Evolutionary conservation across 23 tunicate species (phyloP), one percentile per base, ranked within the genome.

Genomic region (Diplosoma virens): DNA sequence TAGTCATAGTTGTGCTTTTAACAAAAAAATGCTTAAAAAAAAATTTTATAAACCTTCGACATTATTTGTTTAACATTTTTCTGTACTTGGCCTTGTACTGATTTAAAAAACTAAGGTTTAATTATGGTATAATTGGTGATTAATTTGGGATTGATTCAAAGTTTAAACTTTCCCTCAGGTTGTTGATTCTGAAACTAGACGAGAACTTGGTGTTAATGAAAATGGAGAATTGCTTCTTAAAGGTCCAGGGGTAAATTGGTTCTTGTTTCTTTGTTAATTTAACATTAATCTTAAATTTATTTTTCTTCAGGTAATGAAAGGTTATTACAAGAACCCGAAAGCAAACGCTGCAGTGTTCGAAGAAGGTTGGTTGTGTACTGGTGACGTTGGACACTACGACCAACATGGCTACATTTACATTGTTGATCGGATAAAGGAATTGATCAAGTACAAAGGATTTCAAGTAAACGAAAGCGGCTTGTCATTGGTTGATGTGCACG

Each of bases 381-480:
- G 94, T 17, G 94, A 87, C 33, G 37, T 87, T 47, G 94, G 86
- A 0, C 83, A 81, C 37, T 80, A 67, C 35, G 94, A 87, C 66
- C 77, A 87, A 14, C n/a, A 87, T 34, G 94, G 86, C 0, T 34
- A 37, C 7, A 20, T 87, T 0, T 87, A 53, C 34, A 30, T 87
- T 16, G 84, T 79, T 1, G 94, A 74, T 25, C 55, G 94, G 45
- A 26, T 87, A 59, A 87, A 87, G 47, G 94, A 87, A 58, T 60
- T 87, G 20, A 87, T 87, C 76, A 87, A 87, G 37, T 87, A 87
- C 60, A 87, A 87, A 81, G 86, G 94, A 1, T 87, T 87, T 52
- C 94, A 87, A 73, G 94, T 87, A 24, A 48, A 33, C 25, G n/a
- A n/a, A n/a, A n/a, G 65, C 25, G 14, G 65, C 24, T 23, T 5